Conservation (phyloP, 2,797 vertebrate genomes). For the Gephyroberyx darwinii region DNA sequence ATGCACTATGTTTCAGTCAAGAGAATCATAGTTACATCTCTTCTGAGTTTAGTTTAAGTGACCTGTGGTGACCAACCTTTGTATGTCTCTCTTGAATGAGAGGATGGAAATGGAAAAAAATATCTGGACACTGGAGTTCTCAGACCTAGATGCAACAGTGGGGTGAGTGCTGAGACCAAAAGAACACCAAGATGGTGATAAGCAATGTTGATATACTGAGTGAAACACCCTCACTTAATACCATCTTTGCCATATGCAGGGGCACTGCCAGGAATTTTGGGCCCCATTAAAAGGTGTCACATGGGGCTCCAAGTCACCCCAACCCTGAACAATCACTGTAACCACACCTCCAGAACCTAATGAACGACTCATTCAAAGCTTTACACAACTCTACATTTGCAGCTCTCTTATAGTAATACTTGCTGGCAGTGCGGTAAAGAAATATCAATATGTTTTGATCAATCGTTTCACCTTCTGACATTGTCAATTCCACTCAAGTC, state of each 20-base stretch:
- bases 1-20: slow-evolving; percentile 27
- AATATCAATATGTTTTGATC: too few relatives aligned
- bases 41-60: not conserved
- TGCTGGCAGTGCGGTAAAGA: too few relatives aligned
- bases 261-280: too few relatives aligned
- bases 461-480: too few relatives aligned
- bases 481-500: too few relatives aligned
- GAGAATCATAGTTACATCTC: not conserved
- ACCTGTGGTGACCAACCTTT: slow-evolving; percentile 8
- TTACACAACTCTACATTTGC: too few relatives aligned
- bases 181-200: slow-evolving; percentile 48
- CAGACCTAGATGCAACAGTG: slow-evolving; percentile 8
- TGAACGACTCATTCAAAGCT: too few relatives aligned
- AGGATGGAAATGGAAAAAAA: slow-evolving; percentile 14
- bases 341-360: too few relatives aligned
- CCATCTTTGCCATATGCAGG: slow-evolving; percentile 11
- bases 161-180: slow-evolving; percentile 24
- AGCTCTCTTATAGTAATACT: too few relatives aligned
- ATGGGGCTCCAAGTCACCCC: too few relatives aligned
- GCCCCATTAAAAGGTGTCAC: too few relatives aligned
- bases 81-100: slow-evolving; percentile 19
- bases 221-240: slow-evolving; percentile 35
- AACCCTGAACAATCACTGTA: too few relatives aligned
- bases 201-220: slow-evolving; percentile 53
- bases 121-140: not conserved